A percentile compares a stretch with the other conserved stretches of the same genome.
These are phyloP conservation scores for Sinocyclocheilus anshuiensis DNA, from an alignment of 2,113 vertebrate genomes.

Conservation along the genomic window DNA sequence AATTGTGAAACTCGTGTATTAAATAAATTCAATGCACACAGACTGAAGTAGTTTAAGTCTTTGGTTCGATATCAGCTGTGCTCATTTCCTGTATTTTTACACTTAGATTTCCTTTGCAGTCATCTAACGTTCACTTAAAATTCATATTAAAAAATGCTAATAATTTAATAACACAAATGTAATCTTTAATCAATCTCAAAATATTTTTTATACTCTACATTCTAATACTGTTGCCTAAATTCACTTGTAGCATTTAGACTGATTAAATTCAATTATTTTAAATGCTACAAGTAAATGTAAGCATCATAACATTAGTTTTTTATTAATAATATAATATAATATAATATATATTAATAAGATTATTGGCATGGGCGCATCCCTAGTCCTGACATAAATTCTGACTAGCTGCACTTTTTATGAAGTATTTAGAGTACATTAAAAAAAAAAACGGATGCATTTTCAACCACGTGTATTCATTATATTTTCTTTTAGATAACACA, in stretches of 20 bases:
- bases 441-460: background rate
- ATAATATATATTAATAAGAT: background rate
- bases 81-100: background rate
- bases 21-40: too few species aligned
- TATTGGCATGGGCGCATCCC: background rate
- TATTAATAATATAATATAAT: background rate
- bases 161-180: background rate
- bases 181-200: background rate
- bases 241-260: too few species aligned
- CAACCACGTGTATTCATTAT: background rate
- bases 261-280: too few species aligned
- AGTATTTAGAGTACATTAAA: too few species aligned
- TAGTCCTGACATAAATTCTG: background rate
- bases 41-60: too few species aligned
- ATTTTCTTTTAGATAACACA: conserved; percentile 78
- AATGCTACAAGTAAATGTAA: too few species aligned
- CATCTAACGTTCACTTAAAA: background rate
- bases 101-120: background rate
- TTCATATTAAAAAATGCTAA: background rate
- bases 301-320: too few species aligned
- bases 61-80: too few species aligned
- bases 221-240: too few species aligned
- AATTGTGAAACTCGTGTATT: too few species aligned
- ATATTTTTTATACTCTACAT: too few species aligned
- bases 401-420: background rate